phyloP scores from a whole-genome alignment of 2,888 invertebrate genomes.

The Tridacna crocea region DNA sequence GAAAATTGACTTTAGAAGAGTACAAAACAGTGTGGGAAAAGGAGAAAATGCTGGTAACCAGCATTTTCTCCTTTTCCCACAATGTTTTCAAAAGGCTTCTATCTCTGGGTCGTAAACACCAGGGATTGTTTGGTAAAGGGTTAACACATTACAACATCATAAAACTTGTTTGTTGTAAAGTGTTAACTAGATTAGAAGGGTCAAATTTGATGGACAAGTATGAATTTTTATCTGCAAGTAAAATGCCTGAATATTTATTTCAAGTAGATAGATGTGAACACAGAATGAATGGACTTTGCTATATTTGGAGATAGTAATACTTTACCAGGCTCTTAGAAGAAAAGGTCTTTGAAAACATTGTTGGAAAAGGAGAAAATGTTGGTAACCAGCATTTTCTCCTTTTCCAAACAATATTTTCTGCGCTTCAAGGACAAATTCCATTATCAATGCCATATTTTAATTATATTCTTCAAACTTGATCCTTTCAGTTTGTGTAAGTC shows the following conservation, averaged over 20 bases:
- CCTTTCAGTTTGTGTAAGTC: background rate
- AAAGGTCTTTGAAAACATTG: background rate
- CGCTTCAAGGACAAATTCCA: too few species aligned
- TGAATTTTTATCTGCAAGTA: slow-evolving; percentile 20
- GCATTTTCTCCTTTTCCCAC: too few species aligned
- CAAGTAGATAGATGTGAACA: too few species aligned
- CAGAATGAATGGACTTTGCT: background rate
- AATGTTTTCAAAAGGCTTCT: too few species aligned
- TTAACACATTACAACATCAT: too few species aligned
- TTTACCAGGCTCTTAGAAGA: background rate
- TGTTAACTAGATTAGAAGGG: background rate
- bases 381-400: background rate
- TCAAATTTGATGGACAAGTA: slow-evolving; percentile 25
- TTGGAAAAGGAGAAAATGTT: background rate
- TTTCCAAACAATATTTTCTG: background rate
- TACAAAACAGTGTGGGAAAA: too few species aligned
- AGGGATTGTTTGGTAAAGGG: too few species aligned
- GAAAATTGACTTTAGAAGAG: too few species aligned
- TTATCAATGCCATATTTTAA: background rate
- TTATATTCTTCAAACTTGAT: background rate
- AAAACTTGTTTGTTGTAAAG: background rate
- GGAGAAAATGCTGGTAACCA: too few species aligned
- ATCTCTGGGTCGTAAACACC: too few species aligned
- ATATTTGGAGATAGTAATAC: background rate
- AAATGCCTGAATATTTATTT: slow-evolving; percentile 16